These are phyloP conservation scores for Hypsibius dujardini DNA, from an alignment of 1,140 invertebrate genomes.

Conservation along the genomic window DNA sequence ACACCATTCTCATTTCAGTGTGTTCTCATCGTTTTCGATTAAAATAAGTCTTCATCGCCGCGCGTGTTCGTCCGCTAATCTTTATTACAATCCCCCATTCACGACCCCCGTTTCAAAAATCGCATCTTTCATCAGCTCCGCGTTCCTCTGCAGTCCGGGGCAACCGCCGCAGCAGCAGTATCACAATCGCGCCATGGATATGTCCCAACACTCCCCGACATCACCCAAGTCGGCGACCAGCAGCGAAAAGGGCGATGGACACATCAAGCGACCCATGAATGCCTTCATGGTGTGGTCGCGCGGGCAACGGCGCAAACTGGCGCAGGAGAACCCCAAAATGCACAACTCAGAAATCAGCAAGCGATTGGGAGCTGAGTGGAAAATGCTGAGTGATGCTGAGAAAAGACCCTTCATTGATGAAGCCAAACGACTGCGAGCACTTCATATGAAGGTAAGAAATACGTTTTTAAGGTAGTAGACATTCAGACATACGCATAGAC, in stretches of 20 bases:
- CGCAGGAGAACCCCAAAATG: constrained; percentile 31
- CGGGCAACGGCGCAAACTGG: constrained; percentile 49
- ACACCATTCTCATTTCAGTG: no score
- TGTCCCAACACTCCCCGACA: background rate
- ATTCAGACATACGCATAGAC: no score
- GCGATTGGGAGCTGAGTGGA: constrained; percentile 83
- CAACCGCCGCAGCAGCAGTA: background rate
- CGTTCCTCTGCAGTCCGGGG: no score
- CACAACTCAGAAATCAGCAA: constrained; percentile 71
- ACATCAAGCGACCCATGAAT: constrained; percentile 74
- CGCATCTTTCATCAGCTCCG: no score
- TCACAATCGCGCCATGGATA: background rate
- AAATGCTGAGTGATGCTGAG: constrained; percentile 73
- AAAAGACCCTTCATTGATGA: constrained; percentile 96
- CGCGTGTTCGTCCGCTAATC: no score
- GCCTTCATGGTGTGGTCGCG: constrained; percentile 77
- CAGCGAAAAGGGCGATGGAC: constrained; percentile 34
- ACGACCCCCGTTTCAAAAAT: no score
- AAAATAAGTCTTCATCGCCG: no score
- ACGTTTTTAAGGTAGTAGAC: no score
- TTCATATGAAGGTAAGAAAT: constrained; percentile 55
- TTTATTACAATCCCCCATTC: no score
- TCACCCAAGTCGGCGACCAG: constrained; percentile 5
- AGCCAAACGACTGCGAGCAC: constrained; percentile 62
- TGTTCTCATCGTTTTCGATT: no score